Conservation (phyloP, 1,140 invertebrate genomes). For the Drusus annulatus region DNA sequence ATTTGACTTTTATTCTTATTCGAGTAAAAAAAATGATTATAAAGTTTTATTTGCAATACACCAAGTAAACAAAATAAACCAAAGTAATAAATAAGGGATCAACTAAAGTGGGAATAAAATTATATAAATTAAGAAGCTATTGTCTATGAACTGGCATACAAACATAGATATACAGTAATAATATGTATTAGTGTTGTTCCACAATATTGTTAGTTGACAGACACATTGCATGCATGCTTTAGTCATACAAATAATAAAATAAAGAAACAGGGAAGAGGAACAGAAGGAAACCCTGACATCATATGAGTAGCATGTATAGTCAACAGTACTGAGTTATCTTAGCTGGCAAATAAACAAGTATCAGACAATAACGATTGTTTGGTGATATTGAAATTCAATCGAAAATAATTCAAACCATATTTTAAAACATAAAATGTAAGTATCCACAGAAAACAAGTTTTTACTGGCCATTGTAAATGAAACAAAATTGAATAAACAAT, state of each 20-base stretch:
- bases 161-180: constrained; percentile 13
- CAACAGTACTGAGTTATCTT: constrained; percentile 30
- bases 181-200: constrained; percentile 9
- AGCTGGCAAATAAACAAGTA: constrained; percentile 8
- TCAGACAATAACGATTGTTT: constrained; percentile 12
- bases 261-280: constrained; percentile 21
- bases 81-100: constrained; percentile 47
- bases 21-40: neutral
- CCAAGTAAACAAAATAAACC: constrained; percentile 24
- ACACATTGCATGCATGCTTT: constrained; percentile 51
- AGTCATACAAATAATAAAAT: constrained; percentile 42
- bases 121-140: constrained; percentile 44
- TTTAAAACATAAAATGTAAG: neutral
- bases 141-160: constrained; percentile 54
- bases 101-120: constrained; percentile 41
- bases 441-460: neutral
- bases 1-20: too few species aligned
- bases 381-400: constrained; percentile 22
- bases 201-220: constrained; percentile 52
- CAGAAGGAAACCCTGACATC: constrained; percentile 48
- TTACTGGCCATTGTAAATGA: constrained; percentile 10
- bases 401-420: neutral
- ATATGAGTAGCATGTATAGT: constrained; percentile 38
- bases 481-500: constrained; percentile 13
- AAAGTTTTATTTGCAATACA: constrained; percentile 43